A percentile compares a stretch with the other conserved stretches of the same genome.
These are phyloP conservation scores for Oligia latruncula DNA, from an alignment of 2,888 invertebrate species.

Conservation along the genomic window DNA sequence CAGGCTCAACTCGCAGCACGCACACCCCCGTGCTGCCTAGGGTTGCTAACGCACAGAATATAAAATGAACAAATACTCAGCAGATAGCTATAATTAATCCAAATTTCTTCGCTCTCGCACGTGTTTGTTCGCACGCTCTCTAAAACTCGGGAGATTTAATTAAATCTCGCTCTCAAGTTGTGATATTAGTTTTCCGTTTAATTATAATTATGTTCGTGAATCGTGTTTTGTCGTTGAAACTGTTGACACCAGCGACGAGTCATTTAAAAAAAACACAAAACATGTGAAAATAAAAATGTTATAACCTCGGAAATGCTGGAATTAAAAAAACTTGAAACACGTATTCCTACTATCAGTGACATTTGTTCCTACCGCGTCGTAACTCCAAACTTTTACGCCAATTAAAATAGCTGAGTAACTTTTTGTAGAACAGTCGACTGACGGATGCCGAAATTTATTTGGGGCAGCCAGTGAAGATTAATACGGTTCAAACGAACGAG, in stretches of 20 bases:
- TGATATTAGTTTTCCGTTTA: slow-evolving; percentile 76
- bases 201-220: slow-evolving; percentile 71
- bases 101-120: slow-evolving; percentile 80
- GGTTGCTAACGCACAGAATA: slow-evolving; percentile 73
- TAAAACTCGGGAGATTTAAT: slow-evolving; percentile 81
- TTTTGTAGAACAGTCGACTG: slow-evolving; percentile 82
- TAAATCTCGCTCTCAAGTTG: slow-evolving; percentile 77
- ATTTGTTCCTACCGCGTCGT: slow-evolving; percentile 77
- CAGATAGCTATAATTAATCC: slow-evolving; percentile 83
- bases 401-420: slow-evolving; percentile 88
- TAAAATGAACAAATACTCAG: slow-evolving; percentile 78
- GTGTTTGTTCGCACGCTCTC: slow-evolving; percentile 79
- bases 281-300: slow-evolving; percentile 19
- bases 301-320: slow-evolving; percentile 9
- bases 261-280: slow-evolving; percentile 5
- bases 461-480: slow-evolving; percentile 83
- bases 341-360: slow-evolving; percentile 79
- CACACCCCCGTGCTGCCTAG: slow-evolving; percentile 69
- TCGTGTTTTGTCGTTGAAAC: slow-evolving; percentile 56
- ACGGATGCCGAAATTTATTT: slow-evolving; percentile 85
- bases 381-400: slow-evolving; percentile 85
- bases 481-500: slow-evolving; percentile 83
- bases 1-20: slow-evolving; percentile 64
- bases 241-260: slow-evolving; percentile 39
- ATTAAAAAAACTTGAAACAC: slow-evolving; percentile 58